Percentiles rank a stretch among this genome's conserved stretches.
Evolutionary conservation across 1,140 invertebrate species (phyloP).

Genomic region (Propsilocerus akamusi): DNA sequence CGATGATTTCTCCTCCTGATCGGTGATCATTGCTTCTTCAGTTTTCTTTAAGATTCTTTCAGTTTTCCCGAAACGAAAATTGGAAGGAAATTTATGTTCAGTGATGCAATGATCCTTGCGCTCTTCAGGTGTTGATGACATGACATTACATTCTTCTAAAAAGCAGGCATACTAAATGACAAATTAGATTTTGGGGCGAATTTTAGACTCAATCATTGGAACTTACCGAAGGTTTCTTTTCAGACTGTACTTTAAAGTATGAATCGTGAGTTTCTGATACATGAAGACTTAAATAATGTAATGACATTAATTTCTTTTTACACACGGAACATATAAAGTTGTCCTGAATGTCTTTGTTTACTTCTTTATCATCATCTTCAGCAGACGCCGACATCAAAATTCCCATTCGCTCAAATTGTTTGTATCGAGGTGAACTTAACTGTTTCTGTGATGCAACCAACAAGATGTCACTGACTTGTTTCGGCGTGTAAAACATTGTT

Average conservation of each 20-base stretch:
- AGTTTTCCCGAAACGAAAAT: slow-evolving; percentile 29
- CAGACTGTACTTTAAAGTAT: slow-evolving; percentile 35
- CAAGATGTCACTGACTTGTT: neutral
- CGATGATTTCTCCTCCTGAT: neutral
- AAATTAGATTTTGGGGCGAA: neutral
- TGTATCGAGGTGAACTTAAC: neutral
- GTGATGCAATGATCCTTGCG: slow-evolving; percentile 32
- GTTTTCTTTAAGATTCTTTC: no score
- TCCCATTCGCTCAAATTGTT: neutral
- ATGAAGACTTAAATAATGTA: slow-evolving; percentile 41
- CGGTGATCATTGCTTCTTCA: slow-evolving; percentile 1
- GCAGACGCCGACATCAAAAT: no score
- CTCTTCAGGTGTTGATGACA: slow-evolving; percentile 28
- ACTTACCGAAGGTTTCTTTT: slow-evolving; percentile 25
- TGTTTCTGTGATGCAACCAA: neutral
- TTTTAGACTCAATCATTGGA: neutral
- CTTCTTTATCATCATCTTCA: neutral
- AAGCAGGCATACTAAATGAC: slow-evolving; percentile 39
- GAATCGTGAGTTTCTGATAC: slow-evolving; percentile 40
- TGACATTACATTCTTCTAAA: slow-evolving; percentile 33
- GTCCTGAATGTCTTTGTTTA: neutral
- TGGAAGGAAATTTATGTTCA: slow-evolving; percentile 37
- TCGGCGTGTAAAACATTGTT: neutral
- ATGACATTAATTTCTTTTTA: slow-evolving; percentile 31
- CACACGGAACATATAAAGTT: slow-evolving; percentile 17